Base-by-base conservation (phyloP, 2,797 vertebrate species). In the Danionella dracula region DNA sequence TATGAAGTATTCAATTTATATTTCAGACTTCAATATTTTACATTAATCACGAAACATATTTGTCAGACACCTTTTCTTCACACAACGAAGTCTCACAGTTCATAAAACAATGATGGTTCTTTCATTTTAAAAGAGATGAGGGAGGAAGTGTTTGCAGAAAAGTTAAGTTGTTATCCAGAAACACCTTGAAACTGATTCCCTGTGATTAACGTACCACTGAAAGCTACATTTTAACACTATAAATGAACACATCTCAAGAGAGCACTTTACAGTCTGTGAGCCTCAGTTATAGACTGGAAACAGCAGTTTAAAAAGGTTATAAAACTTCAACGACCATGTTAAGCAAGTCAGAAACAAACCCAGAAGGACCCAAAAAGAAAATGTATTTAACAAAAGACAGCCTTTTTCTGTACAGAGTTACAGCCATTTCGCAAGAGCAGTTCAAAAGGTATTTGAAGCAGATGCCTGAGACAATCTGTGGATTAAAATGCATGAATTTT, bases 401-500 rank as follows among this genome's bases (percentile, higher is more conserved):
- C n/a, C 13, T 21, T 2, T n/a, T 27, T 65, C 27, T 9, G 17
- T 37, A 21, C 1, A 41, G 2, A 17, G 23, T 11, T 1, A 8
- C 4, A 9, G 13, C 19, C 9, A 32, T 42, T 12, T 15, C 1
- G 17, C 19, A 37, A 16, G 29, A 27, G 12, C 15, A 54, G 50
- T n/a, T 35, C 13, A 13, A 37, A 35, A 60, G 17, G 31, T 16
- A 4, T 41, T 42, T 45, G 5, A 29, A 35, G 3, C 23, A 11
- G 8, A 46, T 34, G 17, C 19, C 37, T 31, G 11, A 2, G 3
- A 56, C 31, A 31, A 37, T 49, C 46, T 65, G 19, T 7, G 9
- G 9, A 45, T 41, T 46, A 46, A 45, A 58, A 51, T 12, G 46
- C 45, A 65, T 40, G 60, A 70, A 15, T 58, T 55, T 38, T 23